Percentiles rank a stretch among this genome's conserved stretches.
Evolutionary conservation across 1,140 invertebrate species (phyloP).

Genomic region (Schlechtendalia chinensis): DNA sequence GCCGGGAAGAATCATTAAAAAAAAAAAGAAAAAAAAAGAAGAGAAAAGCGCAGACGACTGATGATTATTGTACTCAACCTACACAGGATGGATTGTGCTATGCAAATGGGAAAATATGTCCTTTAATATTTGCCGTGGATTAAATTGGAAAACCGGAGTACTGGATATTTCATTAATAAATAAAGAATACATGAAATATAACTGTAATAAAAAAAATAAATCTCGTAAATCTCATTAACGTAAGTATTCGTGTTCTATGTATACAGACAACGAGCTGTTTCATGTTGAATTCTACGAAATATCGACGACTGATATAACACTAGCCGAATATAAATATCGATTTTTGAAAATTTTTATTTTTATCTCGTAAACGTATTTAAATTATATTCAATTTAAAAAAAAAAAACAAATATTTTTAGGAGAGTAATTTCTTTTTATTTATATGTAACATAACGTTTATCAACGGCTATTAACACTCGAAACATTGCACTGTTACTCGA

Average conservation of each 20-base stretch:
- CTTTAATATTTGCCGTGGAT: slow-evolving; percentile 25
- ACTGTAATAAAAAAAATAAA: too few relatives aligned
- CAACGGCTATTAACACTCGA: too few relatives aligned
- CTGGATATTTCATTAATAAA: slow-evolving; percentile 30
- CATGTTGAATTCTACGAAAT: neutral
- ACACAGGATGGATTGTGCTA: slow-evolving; percentile 15
- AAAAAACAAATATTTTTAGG: too few relatives aligned
- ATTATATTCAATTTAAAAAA: too few relatives aligned
- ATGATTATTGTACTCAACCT: slow-evolving; percentile 40
- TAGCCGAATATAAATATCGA: too few relatives aligned
- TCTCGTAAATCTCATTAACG: slow-evolving; percentile 4
- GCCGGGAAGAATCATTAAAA: slow-evolving; percentile 36
- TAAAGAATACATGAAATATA: slow-evolving; percentile 34
- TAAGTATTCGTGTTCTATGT: neutral
- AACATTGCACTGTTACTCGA: too few relatives aligned
- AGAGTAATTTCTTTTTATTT: too few relatives aligned
- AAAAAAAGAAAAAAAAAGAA: neutral
- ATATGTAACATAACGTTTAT: too few relatives aligned
- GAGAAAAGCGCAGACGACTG: slow-evolving; percentile 13
- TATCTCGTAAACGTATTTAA: too few relatives aligned
- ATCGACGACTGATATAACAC: neutral
- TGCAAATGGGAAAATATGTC: slow-evolving; percentile 33
- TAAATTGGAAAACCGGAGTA: slow-evolving; percentile 14
- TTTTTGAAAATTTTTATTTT: too few relatives aligned
- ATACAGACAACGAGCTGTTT: neutral